A percentile compares a stretch with the other conserved stretches of the same genome.
Evolutionary conservation across 2,888 invertebrate genomes (phyloP).

Genomic region (Amiota minor): DNA sequence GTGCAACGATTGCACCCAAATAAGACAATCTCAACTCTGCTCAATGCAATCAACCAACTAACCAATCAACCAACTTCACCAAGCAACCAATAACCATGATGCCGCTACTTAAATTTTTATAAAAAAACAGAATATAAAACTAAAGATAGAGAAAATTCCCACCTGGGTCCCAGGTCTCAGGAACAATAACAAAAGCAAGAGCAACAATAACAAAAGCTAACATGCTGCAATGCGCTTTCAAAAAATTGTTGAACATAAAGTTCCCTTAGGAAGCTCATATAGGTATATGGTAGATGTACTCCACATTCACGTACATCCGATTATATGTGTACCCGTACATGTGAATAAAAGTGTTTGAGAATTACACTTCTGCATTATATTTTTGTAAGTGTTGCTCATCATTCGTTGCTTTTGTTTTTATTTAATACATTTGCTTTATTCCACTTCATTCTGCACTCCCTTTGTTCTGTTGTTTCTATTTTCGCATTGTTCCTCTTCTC

Average conservation of each 20-base stretch:
- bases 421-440: background rate
- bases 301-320: background rate
- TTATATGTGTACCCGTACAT: background rate
- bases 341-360: background rate
- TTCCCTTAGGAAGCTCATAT: constrained; percentile 8
- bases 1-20: background rate
- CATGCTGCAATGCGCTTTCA: constrained; percentile 17
- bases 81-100: too few relatives aligned
- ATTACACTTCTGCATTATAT: too few relatives aligned
- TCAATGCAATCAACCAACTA: background rate
- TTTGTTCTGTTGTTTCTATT: constrained; percentile 11
- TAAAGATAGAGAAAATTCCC: too few relatives aligned
- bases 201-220: background rate
- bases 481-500: constrained; percentile 53
- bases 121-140: background rate
- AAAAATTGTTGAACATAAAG: constrained; percentile 17
- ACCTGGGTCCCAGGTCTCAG: too few relatives aligned
- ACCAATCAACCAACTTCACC: too few relatives aligned
- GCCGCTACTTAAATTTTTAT: too few relatives aligned
- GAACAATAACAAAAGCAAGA: background rate
- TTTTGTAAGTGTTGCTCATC: too few relatives aligned
- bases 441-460: background rate
- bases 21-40: background rate
- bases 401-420: constrained; percentile 40
- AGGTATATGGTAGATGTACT: background rate